These are phyloP conservation scores for Pterois miles DNA, from an alignment of 2,797 vertebrate species.

Conservation along the genomic window DNA sequence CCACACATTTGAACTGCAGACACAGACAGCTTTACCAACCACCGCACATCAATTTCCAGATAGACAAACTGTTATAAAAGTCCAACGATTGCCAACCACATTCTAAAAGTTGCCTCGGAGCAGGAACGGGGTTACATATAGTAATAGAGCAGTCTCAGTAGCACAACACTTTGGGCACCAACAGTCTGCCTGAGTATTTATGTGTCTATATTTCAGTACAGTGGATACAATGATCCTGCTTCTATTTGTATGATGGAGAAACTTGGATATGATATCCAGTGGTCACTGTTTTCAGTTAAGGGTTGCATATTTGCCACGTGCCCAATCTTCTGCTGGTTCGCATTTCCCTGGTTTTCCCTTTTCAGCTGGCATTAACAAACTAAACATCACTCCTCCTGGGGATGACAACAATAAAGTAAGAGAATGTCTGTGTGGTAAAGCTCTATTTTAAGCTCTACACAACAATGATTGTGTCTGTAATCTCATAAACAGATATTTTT, in stretches of 20 bases:
- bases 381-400: neutral
- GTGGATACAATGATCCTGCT: neutral
- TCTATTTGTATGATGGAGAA: conserved; percentile 1
- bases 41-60: conserved; percentile 52
- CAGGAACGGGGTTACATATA: conserved; percentile 2
- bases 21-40: conserved; percentile 53
- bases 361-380: conserved; percentile 18
- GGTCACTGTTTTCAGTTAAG: neutral
- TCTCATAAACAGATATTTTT: neutral
- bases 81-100: conserved; percentile 33
- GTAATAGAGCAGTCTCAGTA: conserved; percentile 18
- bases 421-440: neutral
- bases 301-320: neutral
- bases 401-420: neutral
- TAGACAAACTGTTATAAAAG: conserved; percentile 57
- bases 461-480: conserved; percentile 2
- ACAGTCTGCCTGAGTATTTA: neutral
- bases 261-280: neutral
- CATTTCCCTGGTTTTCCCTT: neutral
- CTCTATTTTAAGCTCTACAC: conserved; percentile 9
- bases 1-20: conserved; percentile 65
- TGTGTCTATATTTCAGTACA: conserved; percentile 1
- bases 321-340: conserved; percentile 16
- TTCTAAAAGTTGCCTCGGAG: conserved; percentile 31
- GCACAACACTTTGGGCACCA: neutral